phyloP scores from a whole-genome alignment of 2,888 invertebrate genomes.

The Cephus pygmeus region DNA sequence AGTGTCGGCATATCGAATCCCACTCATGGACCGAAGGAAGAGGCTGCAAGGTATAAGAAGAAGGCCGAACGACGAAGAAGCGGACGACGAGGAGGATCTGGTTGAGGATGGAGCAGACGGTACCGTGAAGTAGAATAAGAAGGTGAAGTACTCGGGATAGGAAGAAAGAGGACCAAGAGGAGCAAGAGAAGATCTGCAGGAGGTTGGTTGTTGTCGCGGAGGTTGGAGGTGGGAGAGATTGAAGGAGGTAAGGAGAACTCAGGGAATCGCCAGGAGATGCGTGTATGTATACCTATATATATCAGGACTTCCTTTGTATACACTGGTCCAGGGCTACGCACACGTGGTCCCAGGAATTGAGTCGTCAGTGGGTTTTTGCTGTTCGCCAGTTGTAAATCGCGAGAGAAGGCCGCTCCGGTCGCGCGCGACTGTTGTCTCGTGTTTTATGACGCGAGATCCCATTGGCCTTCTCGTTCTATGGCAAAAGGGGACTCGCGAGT shows the following conservation, averaged over 20 bases:
- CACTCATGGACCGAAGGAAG: not conserved
- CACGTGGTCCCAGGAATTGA: conserved; percentile 29
- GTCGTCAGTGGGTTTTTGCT: conserved; percentile 33
- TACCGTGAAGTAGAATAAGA: not conserved
- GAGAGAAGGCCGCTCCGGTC: conserved; percentile 25
- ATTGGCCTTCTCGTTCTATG: conserved; percentile 10
- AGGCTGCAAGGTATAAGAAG: too few relatives aligned
- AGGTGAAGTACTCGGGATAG: not conserved
- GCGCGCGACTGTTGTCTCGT: conserved; percentile 15
- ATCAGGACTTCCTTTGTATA: not conserved
- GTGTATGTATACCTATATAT: not conserved
- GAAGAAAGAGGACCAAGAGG: not conserved
- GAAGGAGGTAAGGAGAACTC: too few relatives aligned
- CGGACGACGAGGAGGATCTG: not conserved
- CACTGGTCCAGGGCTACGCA: conserved; percentile 7
- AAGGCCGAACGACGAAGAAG: too few relatives aligned
- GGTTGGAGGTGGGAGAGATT: too few relatives aligned
- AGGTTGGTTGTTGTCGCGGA: too few relatives aligned
- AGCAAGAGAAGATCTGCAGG: too few relatives aligned
- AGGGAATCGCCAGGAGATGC: not conserved
- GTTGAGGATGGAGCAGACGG: not conserved
- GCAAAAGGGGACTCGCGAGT: too few relatives aligned
- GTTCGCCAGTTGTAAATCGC: conserved; percentile 30
- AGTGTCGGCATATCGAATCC: conserved; percentile 4
- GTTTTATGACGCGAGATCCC: conserved; percentile 21